A percentile compares a stretch with the other conserved stretches of the same genome.
Evolutionary conservation across 2,113 vertebrate species (phyloP).

Genomic region (Patagioenas fasciata): DNA sequence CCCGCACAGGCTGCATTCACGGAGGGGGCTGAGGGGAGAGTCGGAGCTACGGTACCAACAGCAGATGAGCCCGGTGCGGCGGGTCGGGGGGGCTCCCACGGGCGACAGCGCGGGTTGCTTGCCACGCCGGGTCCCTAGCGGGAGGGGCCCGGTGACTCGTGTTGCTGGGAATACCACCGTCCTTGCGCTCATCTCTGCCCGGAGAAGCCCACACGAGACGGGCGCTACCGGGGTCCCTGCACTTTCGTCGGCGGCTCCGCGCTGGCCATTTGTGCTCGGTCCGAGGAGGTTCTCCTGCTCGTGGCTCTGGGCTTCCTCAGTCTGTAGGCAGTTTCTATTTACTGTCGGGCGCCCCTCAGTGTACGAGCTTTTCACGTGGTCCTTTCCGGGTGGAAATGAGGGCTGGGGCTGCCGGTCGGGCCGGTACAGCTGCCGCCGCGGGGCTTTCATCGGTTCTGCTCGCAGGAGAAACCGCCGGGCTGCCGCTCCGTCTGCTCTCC

Average conservation of each 20-base stretch:
- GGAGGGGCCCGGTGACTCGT: neutral
- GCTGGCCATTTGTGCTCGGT: fast-evolving
- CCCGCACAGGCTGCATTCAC: neutral
- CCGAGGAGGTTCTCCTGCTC: neutral
- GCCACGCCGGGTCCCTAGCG: neutral
- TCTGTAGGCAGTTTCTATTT: fast-evolving
- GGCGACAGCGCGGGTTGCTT: too few relatives aligned
- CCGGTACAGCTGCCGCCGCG: fast-evolving
- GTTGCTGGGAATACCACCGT: fast-evolving
- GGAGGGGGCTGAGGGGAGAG: too few relatives aligned
- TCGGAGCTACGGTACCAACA: neutral
- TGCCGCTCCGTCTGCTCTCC: neutral
- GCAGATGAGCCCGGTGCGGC: neutral
- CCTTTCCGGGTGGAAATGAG: neutral
- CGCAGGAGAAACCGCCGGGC: neutral
- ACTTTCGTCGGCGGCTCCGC: neutral
- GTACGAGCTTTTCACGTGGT: neutral
- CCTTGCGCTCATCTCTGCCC: neutral
- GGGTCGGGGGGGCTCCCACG: too few relatives aligned
- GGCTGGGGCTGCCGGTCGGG: neutral
- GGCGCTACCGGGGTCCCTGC: neutral
- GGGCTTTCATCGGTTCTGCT: neutral
- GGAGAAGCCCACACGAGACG: neutral
- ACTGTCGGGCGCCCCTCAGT: fast-evolving
- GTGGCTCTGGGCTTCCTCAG: neutral